Percentiles rank a stretch among this genome's conserved stretches.
phyloP scores from a whole-genome alignment of 2,888 invertebrate species.

The Pachymerium ferrugineum region DNA sequence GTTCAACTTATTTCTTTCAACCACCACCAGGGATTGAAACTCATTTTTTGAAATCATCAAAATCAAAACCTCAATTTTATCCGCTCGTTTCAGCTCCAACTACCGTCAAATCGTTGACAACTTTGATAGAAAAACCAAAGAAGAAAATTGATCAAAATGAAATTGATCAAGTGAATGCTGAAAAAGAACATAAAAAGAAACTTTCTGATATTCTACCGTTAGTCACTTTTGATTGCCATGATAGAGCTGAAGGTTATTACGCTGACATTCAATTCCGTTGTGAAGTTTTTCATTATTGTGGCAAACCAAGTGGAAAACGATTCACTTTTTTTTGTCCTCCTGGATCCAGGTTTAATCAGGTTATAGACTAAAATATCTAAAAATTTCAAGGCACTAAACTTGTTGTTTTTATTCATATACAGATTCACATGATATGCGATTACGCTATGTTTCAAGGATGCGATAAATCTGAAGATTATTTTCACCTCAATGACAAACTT shows the following conservation, averaged over 20 bases:
- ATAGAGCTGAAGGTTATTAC: constrained; percentile 26
- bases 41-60: no score
- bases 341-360: constrained; percentile 30
- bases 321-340: constrained; percentile 30
- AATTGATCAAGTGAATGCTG: neutral
- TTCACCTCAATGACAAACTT: constrained; percentile 23
- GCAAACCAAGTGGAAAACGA: constrained; percentile 18
- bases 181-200: constrained; percentile 28
- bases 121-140: no score
- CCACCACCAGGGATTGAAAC: no score
- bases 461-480: constrained; percentile 27
- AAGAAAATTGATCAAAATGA: neutral
- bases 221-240: constrained; percentile 26
- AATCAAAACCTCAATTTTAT: no score
- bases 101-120: no score
- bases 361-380: neutral
- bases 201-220: constrained; percentile 15
- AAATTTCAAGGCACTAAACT: neutral
- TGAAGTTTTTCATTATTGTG: constrained; percentile 31
- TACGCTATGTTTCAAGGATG: constrained; percentile 29
- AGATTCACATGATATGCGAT: constrained; percentile 31
- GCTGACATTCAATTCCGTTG: constrained; percentile 18
- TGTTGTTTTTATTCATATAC: neutral
- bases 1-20: no score
- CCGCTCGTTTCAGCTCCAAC: no score